Evolutionary conservation across 2,113 vertebrate species (phyloP), one percentile per base, ranked within the genome.

Genomic region (Chaenogobius annularis): DNA sequence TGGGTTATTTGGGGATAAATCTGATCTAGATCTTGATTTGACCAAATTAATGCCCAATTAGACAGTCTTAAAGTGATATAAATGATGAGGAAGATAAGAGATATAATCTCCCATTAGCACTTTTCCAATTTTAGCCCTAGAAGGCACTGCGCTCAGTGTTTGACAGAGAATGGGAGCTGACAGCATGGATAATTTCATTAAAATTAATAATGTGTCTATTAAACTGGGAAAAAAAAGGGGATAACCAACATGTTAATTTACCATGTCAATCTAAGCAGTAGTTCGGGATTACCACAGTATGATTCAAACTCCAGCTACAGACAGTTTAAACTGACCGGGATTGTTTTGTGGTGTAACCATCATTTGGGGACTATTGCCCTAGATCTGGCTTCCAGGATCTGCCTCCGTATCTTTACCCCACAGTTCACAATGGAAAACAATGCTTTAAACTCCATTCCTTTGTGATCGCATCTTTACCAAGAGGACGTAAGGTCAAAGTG

Each of bases 1-100:
- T 72, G 56, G 78, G 79, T 82, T 84, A 85, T 75, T 72, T 78
- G 35, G 76, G 74, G 75, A 78, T 79, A 55, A 74, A 54, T 81
- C 75, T 64, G 55, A 69, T 73, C 70, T 69, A 31, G 80, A 80
- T 81, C 74, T 75, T 73, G 35, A 86, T 85, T 84, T 78, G 70
- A 73, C 72, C 79, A 75, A 87, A 87, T 82, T 66, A 83, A 85
- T 75, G 78, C 74, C 73, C 68, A 85, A 85, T 83, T 83, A 85
- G 62, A 48, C 47, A 50, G 78, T 70, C 67, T 87, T 74, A 82
- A 83, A 71, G 20, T 68, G 83, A 85, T 86, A 62, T 70, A 48
- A 74, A 79, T 74, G 72, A 87, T 80, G 76, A 78, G 54, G 46
- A 50, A 69, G 79, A 80, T 76, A 74, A 75, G 20, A 73, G 66